Evolutionary conservation across 2,113 vertebrate species (phyloP), one percentile per base, ranked within the genome.

Genomic region (Lichenostomus cassidix): DNA sequence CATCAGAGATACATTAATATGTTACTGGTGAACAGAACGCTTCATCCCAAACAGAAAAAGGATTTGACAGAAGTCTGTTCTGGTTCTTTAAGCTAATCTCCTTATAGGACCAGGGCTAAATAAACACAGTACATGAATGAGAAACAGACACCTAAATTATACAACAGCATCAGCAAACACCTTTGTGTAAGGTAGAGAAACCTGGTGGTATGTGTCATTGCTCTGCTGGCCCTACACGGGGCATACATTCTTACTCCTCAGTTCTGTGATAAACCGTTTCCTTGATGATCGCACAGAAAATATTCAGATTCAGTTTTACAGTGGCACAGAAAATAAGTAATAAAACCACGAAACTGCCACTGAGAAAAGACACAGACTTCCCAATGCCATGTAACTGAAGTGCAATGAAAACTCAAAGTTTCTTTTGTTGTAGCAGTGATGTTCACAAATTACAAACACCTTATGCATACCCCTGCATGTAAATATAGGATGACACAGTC

Each of bases 141-240:
- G 80, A 76, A 29, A 71, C 31, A 44, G 31, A 18, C 8, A 42
- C 5, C 6, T 37, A 23, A 65, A 46, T 35, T 23, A 68, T 5
- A 16, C 24, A 55, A 15, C 5, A 47, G n/a, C 39, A 37, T 23
- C 58, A 68, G 42, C 37, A 67, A 49, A 42, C 1, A 2, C 15
- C 21, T 13, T 9, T 25, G 15, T 11, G 23, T 46, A 37, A 55
- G 15, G 11, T 2, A 33, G 47, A 63, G 63, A 27, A n/a, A 28
- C 10, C 24, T 1, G 12, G 9, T 7, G n/a, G 22, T 25, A 62
- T 8, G 8, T 42, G n/a, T 68, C 44, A 12, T 14, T 31, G 35
- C 35, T 16, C 31, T 35, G 22, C 23, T 31, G 39, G 28, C 6
- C 8, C 27, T 37, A 23, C 5, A 25, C 0, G 0, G 6, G 31